A percentile compares a stretch with the other conserved stretches of the same genome.
Evolutionary conservation across 2,888 invertebrate genomes (phyloP).

Genomic region (Parelbella ahira): DNA sequence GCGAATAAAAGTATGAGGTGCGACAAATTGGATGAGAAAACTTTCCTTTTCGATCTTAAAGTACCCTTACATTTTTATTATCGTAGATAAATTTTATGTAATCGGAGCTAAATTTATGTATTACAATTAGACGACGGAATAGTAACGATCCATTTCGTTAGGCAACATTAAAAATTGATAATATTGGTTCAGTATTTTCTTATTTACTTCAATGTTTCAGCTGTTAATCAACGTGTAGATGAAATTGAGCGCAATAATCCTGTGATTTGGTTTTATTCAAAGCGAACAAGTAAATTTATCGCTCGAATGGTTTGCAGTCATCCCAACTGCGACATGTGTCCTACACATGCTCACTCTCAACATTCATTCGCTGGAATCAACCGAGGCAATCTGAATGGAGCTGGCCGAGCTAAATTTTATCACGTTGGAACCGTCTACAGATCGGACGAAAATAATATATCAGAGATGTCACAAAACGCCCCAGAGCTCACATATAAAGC

Average conservation of each 20-base stretch:
- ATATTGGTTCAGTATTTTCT: no score
- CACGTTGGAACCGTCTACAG: constrained; percentile 11
- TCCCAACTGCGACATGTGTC: constrained; percentile 51
- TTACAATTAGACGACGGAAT: constrained; percentile 5
- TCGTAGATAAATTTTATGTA: constrained; percentile 4
- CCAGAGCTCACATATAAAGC: constrained; percentile 37
- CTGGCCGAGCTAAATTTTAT: constrained; percentile 10
- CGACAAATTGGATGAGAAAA: constrained; percentile 73
- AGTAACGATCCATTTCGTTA: no score
- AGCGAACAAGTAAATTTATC: constrained; percentile 34
- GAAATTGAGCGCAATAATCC: no score
- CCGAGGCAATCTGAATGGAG: constrained; percentile 30
- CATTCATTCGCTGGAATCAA: constrained; percentile 41
- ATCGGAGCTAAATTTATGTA: constrained; percentile 1
- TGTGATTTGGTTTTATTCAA: no score
- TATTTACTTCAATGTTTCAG: no score
- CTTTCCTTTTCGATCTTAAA: constrained; percentile 47
- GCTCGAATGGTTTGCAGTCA: constrained; percentile 37
- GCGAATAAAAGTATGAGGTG: constrained; percentile 68
- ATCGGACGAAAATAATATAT: constrained; percentile 38
- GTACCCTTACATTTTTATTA: constrained; percentile 13
- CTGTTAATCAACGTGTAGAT: no score
- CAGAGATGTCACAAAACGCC: constrained; percentile 35
- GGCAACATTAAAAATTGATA: no score
- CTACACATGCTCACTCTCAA: constrained; percentile 45